These are phyloP conservation scores for Diploptera punctata DNA, from an alignment of 2,888 invertebrate species.

Conservation along the genomic window DNA sequence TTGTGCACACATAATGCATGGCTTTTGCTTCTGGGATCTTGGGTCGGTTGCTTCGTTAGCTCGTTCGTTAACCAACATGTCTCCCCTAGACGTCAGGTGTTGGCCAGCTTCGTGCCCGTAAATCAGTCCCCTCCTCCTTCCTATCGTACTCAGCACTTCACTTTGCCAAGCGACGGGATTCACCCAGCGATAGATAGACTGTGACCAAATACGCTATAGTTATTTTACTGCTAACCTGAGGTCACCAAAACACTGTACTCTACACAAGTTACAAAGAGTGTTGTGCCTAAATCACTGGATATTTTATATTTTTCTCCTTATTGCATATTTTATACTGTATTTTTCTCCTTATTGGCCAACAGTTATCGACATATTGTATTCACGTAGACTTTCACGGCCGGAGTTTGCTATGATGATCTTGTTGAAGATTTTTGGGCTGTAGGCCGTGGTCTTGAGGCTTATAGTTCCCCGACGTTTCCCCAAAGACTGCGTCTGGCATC, in stretches of 20 bases:
- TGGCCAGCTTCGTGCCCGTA: conserved; percentile 33
- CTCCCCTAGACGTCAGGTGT: conserved; percentile 37
- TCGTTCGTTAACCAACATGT: conserved; percentile 38
- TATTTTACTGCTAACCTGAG: neutral
- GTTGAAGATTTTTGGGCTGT: too few relatives aligned
- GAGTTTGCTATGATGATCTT: too few relatives aligned
- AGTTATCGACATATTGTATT: too few relatives aligned
- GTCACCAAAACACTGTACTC: neutral
- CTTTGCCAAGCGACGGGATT: conserved; percentile 25
- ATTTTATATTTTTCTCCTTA: too few relatives aligned
- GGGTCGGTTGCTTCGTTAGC: conserved; percentile 28
- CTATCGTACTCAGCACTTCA: conserved; percentile 33
- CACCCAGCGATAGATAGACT: conserved; percentile 7
- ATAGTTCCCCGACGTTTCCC: too few relatives aligned
- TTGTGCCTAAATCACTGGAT: too few relatives aligned
- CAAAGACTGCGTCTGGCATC: too few relatives aligned
- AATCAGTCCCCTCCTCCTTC: conserved; percentile 30
- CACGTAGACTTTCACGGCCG: too few relatives aligned
- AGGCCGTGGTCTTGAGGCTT: too few relatives aligned
- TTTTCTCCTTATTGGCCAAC: too few relatives aligned
- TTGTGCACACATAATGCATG: conserved; percentile 18
- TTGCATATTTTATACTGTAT: too few relatives aligned
- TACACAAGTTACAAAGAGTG: too few relatives aligned
- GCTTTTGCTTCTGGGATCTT: conserved; percentile 23
- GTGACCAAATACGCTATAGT: neutral